Percentiles rank a stretch among this genome's conserved stretches.
These are phyloP conservation scores for Danio aesculapii DNA, from an alignment of 2,797 vertebrate genomes.

Conservation along the genomic window DNA sequence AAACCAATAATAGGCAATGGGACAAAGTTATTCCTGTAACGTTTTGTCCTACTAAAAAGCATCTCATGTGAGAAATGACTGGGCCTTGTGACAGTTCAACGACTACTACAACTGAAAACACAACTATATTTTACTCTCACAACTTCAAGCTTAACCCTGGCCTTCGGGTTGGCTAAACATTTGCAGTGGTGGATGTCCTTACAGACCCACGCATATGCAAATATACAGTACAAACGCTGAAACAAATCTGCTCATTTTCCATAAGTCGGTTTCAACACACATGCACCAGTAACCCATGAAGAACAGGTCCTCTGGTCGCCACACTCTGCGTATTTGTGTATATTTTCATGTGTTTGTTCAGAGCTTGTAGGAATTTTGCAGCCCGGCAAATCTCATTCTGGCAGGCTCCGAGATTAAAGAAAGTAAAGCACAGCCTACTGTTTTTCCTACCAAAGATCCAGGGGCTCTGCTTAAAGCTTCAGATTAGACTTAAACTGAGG, in stretches of 20 bases:
- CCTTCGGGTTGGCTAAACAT: conserved; percentile 82
- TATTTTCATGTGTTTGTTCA: conserved; percentile 14
- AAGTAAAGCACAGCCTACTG: conserved; percentile 26
- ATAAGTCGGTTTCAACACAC: conserved; percentile 28
- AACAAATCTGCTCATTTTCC: conserved; percentile 46
- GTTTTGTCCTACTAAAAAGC: too few species aligned
- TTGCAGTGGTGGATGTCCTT: conserved; percentile 70
- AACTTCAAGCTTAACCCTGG: conserved; percentile 58
- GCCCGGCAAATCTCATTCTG: conserved; percentile 57
- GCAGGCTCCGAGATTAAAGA: conserved; percentile 66
- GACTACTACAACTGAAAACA: background rate
- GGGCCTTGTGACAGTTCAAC: background rate
- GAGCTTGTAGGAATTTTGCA: conserved; percentile 2
- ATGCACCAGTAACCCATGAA: background rate
- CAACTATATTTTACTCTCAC: too few species aligned
- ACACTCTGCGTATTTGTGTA: background rate
- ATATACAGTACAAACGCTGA: conserved; percentile 10
- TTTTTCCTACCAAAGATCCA: background rate
- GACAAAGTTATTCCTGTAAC: too few species aligned
- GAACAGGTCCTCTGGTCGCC: background rate
- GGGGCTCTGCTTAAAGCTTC: conserved; percentile 51
- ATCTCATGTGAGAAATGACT: background rate
- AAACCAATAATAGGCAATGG: too few species aligned
- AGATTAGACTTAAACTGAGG: conserved; percentile 60
- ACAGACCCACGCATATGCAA: conserved; percentile 12